Evolutionary conservation across 2,113 vertebrate genomes (phyloP).

Genomic region (Elachura formosa): DNA sequence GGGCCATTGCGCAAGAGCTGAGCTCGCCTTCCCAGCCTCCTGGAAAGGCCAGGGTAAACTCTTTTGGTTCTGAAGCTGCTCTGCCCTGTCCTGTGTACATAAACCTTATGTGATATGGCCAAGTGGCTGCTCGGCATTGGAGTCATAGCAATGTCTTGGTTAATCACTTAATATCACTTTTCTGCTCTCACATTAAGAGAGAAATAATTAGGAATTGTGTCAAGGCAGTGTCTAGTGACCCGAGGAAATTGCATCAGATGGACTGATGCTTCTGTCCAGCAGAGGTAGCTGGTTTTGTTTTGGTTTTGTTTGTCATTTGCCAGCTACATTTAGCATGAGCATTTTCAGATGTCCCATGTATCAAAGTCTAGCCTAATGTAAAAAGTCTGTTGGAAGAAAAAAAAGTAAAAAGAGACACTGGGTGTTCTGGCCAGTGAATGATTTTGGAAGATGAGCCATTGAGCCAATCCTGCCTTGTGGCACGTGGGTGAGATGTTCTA

Average conservation of each 20-base stretch:
- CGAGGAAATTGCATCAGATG: not conserved
- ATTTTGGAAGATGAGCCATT: not conserved
- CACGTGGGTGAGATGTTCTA: not conserved
- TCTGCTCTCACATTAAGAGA: not conserved
- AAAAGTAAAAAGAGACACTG: not conserved
- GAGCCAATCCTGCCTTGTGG: not conserved
- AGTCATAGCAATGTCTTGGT: not conserved
- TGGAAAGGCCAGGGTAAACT: not conserved
- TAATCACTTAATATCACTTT: not conserved
- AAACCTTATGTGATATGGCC: accelerated
- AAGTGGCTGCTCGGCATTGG: not conserved
- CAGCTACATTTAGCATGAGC: not conserved
- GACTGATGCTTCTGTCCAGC: not conserved
- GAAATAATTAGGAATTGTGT: not conserved
- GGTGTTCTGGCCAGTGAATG: not conserved
- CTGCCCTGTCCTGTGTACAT: not conserved
- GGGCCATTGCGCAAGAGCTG: not conserved
- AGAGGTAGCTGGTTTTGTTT: not conserved
- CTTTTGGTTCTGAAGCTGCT: not conserved
- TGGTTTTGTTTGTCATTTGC: not conserved
- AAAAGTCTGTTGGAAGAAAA: not conserved
- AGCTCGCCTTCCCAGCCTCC: accelerated
- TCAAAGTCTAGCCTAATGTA: not conserved
- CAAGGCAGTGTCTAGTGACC: not conserved
- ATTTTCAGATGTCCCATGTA: not conserved